Conservation (phyloP, 2,888 invertebrate genomes). For the Netelia fuscicornis region DNA sequence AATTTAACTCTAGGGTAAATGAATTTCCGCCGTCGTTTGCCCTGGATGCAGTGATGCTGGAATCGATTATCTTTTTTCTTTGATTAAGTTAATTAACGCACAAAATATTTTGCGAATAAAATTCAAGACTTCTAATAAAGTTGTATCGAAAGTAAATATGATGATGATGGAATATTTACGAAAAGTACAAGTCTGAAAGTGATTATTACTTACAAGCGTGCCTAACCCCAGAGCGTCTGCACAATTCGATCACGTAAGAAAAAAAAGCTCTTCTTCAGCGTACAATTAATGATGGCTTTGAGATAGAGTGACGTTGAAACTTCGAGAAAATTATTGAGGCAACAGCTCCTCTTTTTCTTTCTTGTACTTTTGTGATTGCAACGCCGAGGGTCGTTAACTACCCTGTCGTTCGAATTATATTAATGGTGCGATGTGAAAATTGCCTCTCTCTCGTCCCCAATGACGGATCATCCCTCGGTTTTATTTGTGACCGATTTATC, state of each 20-base stretch:
- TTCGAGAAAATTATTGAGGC: not conserved
- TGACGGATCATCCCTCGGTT: conserved; percentile 42
- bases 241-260: not conserved
- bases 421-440: conserved; percentile 45
- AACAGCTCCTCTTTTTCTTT: not conserved
- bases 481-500: conserved; percentile 20
- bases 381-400: conserved; percentile 15
- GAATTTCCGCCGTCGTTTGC: too few species aligned
- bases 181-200: not conserved
- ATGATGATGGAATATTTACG: too few species aligned
- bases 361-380: conserved; percentile 1
- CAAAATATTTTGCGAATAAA: too few species aligned
- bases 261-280: not conserved
- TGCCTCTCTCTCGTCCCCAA: conserved; percentile 18
- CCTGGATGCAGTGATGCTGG: too few species aligned
- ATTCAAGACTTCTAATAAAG: too few species aligned
- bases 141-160: too few species aligned
- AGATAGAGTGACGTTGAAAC: conserved; percentile 6
- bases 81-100: too few species aligned
- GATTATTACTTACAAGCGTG: not conserved
- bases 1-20: too few species aligned
- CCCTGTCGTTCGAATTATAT: conserved; percentile 46
- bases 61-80: too few species aligned
- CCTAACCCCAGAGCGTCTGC: not conserved
- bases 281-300: conserved; percentile 17